Base-by-base conservation (phyloP, 2,113 vertebrate genomes). In the Lagopus muta region DNA sequence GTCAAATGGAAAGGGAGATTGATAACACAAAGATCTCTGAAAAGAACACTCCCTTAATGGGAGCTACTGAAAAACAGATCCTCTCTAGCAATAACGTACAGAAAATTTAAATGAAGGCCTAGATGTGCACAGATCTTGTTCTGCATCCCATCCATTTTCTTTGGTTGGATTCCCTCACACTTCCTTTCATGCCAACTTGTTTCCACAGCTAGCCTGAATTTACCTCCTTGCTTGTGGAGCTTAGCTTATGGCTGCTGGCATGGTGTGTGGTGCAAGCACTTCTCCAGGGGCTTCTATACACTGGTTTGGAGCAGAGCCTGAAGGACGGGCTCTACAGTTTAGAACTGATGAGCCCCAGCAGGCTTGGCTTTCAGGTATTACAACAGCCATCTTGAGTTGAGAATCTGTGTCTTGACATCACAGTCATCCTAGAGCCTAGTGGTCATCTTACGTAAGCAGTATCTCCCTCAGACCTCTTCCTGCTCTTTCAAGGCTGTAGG, bases 231-330 rank as follows among this genome's bases (percentile, higher is more conserved):
- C 45, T 11, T n/a, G 7, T 10, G 36, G 43, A 76, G 27, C 25
- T 8, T 86, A 34, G 52, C 22, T 89, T 38, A 72, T n/a, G 10
- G 36, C 34, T 70, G 43, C 69, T 69, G 25, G 13, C 19, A 48
- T 42, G 24, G 8, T 1, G 0, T 16, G 52, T 19, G 8, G 20
- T 48, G 13, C 13, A 27, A 1, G 1, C 9, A 16, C 7, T 74
- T 74, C 52, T 72, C 43, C 60, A 21, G 22, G 19, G 38, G 45
- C 32, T 79, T 73, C 1, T 3, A 18, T 17, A 38, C 12, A 38
- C 61, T n/a, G 25, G 11, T 75, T 74, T 62, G 47, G n/a, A 62
- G 69, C 54, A 74, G 36, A 73, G 12, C 28, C 52, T 80, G 38
- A 27, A 55, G 40, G 61, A 25, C 1, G 1, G 69, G 52, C 52